A percentile compares a stretch with the other conserved stretches of the same genome.
These are phyloP conservation scores for Saccopteryx bilineata DNA, from an alignment of 2,113 vertebrate genomes.

Conservation along the genomic window DNA sequence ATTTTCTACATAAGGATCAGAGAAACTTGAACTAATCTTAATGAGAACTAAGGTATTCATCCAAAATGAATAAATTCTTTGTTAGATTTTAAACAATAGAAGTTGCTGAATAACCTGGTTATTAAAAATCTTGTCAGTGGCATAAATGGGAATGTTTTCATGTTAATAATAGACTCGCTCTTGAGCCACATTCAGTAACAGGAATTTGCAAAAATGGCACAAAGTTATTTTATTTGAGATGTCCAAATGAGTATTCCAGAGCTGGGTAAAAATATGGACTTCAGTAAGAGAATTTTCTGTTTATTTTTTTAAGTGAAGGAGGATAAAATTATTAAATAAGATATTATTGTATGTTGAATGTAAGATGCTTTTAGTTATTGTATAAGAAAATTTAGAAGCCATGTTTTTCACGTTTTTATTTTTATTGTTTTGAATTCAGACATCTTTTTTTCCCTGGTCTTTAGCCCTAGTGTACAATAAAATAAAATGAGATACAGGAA, in stretches of 20 bases:
- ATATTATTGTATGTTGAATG: constrained; percentile 79
- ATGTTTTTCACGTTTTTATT: constrained; percentile 73
- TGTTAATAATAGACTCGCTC: constrained; percentile 79
- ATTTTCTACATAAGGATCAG: constrained; percentile 30
- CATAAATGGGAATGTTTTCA: constrained; percentile 78
- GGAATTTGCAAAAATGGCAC: constrained; percentile 80
- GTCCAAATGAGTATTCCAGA: constrained; percentile 87
- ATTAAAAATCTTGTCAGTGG: constrained; percentile 83
- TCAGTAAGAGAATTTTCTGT: constrained; percentile 81
- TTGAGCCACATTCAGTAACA: constrained; percentile 74
- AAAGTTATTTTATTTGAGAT: constrained; percentile 70
- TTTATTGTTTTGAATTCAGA: constrained; percentile 17
- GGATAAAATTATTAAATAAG: constrained; percentile 81
- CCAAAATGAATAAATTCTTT: constrained; percentile 67
- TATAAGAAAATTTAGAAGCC: constrained; percentile 85
- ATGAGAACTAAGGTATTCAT: not conserved
- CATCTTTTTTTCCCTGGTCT: constrained; percentile 72
- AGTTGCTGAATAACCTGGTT: constrained; percentile 78
- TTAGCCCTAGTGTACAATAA: constrained; percentile 81
- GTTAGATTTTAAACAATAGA: constrained; percentile 70
- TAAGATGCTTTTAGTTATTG: constrained; percentile 84
- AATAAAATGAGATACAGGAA: constrained; percentile 80
- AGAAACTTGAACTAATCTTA: constrained; percentile 15
- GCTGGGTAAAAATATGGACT: constrained; percentile 81
- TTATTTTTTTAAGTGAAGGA: constrained; percentile 63